phyloP scores from a whole-genome alignment of 2,797 vertebrate species.

The Sphenopsis melanotis region DNA sequence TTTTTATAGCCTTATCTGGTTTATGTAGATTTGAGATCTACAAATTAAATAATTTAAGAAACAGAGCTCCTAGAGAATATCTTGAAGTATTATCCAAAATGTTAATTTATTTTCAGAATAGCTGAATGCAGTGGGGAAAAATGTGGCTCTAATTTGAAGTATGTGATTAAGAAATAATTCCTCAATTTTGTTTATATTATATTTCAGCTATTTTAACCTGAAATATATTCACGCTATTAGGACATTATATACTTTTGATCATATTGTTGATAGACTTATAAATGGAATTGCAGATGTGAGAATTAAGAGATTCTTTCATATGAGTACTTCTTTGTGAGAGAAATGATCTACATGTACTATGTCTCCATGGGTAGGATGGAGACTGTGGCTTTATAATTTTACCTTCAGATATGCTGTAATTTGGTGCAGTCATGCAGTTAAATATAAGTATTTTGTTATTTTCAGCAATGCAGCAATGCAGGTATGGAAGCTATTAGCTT shows the following conservation, averaged over 20 bases:
- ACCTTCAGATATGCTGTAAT: background rate
- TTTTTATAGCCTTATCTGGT: background rate
- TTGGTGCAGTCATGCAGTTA: background rate
- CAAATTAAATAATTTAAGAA: background rate
- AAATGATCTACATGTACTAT: rapidly evolving
- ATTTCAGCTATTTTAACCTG: background rate
- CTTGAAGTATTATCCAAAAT: background rate
- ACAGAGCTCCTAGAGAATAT: background rate
- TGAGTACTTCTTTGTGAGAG: background rate
- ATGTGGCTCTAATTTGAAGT: background rate
- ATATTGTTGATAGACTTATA: background rate
- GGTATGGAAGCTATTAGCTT: background rate
- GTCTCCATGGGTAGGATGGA: background rate
- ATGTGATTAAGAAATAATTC: background rate
- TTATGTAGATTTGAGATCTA: background rate
- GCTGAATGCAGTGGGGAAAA: background rate
- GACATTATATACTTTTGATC: background rate
- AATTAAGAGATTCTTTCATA: background rate
- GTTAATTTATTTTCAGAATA: background rate
- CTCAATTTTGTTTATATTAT: background rate
- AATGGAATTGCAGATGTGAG: background rate
- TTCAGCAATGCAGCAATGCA: background rate
- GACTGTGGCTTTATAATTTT: background rate
- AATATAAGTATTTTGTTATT: background rate
- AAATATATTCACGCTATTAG: background rate